phyloP scores from a whole-genome alignment of 2,797 vertebrate genomes.

The Hyperoplus immaculatus region DNA sequence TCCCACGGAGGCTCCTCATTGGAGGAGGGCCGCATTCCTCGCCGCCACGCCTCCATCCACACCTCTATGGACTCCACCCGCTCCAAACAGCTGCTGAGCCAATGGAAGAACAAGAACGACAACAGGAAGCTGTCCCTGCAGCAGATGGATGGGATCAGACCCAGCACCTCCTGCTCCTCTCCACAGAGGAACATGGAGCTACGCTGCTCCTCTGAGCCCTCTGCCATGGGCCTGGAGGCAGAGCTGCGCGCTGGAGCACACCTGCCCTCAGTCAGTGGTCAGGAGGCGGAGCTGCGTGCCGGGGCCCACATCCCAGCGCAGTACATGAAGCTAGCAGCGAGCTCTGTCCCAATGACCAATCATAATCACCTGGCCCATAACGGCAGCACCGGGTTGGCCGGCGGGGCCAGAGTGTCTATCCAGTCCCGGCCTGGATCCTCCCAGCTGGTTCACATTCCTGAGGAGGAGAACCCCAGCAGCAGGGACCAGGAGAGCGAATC shows the following conservation, averaged over 20 bases:
- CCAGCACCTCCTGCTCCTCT: conserved; percentile 82
- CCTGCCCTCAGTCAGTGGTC: conserved; percentile 82
- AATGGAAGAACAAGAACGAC: conserved; percentile 97
- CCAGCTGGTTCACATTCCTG: conserved; percentile 95
- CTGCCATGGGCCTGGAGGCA: conserved; percentile 88
- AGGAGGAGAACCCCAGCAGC: conserved; percentile 88
- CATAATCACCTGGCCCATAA: conserved; percentile 81
- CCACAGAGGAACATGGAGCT: conserved; percentile 92
- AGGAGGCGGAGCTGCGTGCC: conserved; percentile 80
- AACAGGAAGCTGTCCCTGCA: conserved; percentile 93
- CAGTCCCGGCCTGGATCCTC: conserved; percentile 95
- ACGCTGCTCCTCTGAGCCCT: conserved; percentile 92
- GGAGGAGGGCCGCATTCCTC: conserved; percentile 89
- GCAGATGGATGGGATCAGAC: conserved; percentile 91
- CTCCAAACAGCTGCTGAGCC: conserved; percentile 95
- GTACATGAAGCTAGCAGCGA: conserved; percentile 83
- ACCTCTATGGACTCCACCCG: conserved; percentile 96
- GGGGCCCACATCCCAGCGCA: conserved; percentile 79
- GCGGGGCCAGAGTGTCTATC: conserved; percentile 91
- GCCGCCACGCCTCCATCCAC: conserved; percentile 92
- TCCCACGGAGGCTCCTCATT: conserved; percentile 85
- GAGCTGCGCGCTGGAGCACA: conserved; percentile 72
- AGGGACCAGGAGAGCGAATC: conserved; percentile 83
- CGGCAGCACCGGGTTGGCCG: conserved; percentile 82
- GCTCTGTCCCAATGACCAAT: conserved; percentile 87